Base-by-base conservation (phyloP, 2,888 invertebrate genomes). In the Leptinotarsa peninsularis region DNA sequence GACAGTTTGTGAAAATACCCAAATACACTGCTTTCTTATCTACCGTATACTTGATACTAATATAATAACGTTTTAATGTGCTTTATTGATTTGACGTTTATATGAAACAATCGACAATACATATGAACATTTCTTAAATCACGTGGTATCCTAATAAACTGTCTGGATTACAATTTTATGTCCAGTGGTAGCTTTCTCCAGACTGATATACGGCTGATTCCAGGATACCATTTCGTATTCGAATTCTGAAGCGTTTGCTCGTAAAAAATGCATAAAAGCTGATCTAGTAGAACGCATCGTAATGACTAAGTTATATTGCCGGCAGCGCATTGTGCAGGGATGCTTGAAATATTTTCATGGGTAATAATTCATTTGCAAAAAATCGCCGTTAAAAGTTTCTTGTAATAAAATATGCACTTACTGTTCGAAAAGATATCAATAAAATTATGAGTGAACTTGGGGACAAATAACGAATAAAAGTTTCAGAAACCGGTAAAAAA, bases 241-340 rank as follows among this genome's bases (percentile, higher is more conserved):
- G 79, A 81, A 80, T 80, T 82, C 82, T 80, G 82, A 82, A 84
- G 81, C 82, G 76, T 81, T 76, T 78, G 79, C 80, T 85, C 85
- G 84, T 85, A 85, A 85, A 85, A 84, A 84, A 82, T 81, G 79
- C 84, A 84, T 85, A 85, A 85, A 85, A 85, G 82, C 83, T 85
- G 84, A 85, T 85, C 85, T 85, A 85, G 82, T 85, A 84, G 84
- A 85, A 85, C 84, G 82, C 84, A 83, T 83, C 83, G 83, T 84
- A 85, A 84, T 84, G 84, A 81, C 83, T 81, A 82, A 83, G 84
- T 84, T 84, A 84, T 84, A 84, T 83, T 85, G 83, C 84, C 81
- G 72, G 69, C 71, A 80, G 81, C 77, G 83, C 83, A 84, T 83
- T 81, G 82, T 82, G 81, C 82, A 79, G 73, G 72, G 80, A 80